Evolutionary conservation across 2,888 invertebrate species (phyloP).

Genomic region (Colletes collaris): DNA sequence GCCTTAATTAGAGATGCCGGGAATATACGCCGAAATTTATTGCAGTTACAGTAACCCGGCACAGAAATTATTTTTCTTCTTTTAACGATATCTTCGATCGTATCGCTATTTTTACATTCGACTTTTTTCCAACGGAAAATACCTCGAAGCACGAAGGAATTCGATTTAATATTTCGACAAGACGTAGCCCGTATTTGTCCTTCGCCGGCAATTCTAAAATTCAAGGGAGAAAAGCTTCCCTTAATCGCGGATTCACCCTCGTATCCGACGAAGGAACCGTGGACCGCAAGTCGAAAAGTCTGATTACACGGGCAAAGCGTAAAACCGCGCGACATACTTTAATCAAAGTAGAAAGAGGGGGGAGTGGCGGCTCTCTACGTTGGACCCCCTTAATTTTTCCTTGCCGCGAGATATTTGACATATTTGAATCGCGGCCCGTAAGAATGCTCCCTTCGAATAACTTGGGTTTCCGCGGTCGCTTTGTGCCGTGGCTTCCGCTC

Average conservation of each 20-base stretch:
- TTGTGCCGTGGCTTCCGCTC: constrained; percentile 68
- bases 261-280: constrained; percentile 8
- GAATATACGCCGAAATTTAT: no score
- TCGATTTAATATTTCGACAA: not conserved
- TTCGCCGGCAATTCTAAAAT: constrained; percentile 6
- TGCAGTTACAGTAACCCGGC: no score
- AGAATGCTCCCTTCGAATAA: constrained; percentile 75
- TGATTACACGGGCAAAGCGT: constrained; percentile 25
- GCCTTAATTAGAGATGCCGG: not conserved
- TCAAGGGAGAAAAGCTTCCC: constrained; percentile 23
- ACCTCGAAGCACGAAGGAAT: no score
- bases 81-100: no score
- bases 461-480: constrained; percentile 77
- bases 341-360: constrained; percentile 60
- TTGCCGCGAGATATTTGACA: constrained; percentile 74
- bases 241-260: constrained; percentile 6
- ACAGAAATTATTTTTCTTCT: no score
- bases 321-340: constrained; percentile 70
- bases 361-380: constrained; percentile 19
- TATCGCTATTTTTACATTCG: no score
- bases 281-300: not conserved
- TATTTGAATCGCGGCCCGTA: constrained; percentile 70
- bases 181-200: not conserved
- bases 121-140: no score
- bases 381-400: constrained; percentile 69